These are phyloP conservation scores for Thecocarcelia acutangulata DNA, from an alignment of 2,888 invertebrate species.

Conservation along the genomic window DNA sequence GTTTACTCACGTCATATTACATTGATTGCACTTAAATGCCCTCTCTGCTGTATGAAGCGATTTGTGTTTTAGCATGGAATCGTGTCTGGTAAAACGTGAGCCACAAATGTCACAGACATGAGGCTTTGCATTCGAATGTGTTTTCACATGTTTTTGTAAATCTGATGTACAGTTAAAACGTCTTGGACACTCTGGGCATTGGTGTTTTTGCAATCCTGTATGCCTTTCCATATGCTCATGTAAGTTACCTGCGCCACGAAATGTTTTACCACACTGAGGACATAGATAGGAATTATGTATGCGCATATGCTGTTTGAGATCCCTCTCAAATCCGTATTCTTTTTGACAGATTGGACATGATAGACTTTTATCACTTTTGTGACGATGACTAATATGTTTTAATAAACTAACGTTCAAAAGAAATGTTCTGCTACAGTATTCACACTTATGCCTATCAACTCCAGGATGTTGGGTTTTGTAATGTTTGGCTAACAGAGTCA, in stretches of 20 bases:
- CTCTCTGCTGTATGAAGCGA: constrained; percentile 86
- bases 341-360: constrained; percentile 66
- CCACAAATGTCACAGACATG: constrained; percentile 85
- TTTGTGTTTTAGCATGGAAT: constrained; percentile 85
- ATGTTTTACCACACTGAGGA: constrained; percentile 83
- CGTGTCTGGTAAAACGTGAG: constrained; percentile 83
- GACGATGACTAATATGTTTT: constrained; percentile 54
- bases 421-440: constrained; percentile 84
- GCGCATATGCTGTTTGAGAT: constrained; percentile 83
- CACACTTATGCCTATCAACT: constrained; percentile 83
- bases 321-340: constrained; percentile 47
- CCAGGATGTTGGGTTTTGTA: constrained; percentile 82
- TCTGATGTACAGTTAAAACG: constrained; percentile 83
- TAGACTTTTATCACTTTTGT: constrained; percentile 52
- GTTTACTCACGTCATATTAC: not conserved
- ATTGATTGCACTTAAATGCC: constrained; percentile 58
- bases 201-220: constrained; percentile 82
- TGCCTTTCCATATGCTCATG: constrained; percentile 84
- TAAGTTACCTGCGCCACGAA: constrained; percentile 82
- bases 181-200: constrained; percentile 84
- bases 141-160: constrained; percentile 82
- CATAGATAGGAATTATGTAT: constrained; percentile 83
- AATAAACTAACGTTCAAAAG: constrained; percentile 83
- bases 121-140: constrained; percentile 84
- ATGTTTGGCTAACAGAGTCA: constrained; percentile 82